Conservation (phyloP, 2,888 invertebrate genomes). For the Leptura quadrifasciata region DNA sequence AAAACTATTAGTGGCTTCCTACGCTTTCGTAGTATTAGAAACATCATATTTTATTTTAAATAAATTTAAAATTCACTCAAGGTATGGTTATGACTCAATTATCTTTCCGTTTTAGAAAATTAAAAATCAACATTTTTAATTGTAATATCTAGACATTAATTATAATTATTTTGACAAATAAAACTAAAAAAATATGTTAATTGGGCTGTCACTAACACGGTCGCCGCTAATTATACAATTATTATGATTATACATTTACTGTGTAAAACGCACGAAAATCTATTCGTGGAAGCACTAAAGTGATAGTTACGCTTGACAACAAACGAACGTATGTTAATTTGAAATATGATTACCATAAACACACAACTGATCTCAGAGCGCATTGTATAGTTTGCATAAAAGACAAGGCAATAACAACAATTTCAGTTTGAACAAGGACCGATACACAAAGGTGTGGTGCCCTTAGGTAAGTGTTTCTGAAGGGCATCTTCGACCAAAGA, state of each 20-base stretch:
- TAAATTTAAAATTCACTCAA: too few species aligned
- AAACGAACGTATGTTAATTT: constrained; percentile 1
- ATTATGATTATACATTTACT: background rate
- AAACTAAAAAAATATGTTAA: background rate
- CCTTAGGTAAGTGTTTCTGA: background rate
- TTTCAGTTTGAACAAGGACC: background rate
- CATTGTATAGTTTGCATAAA: background rate
- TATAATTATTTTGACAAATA: background rate
- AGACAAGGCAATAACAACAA: constrained; percentile 7
- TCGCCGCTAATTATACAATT: background rate
- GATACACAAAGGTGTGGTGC: background rate
- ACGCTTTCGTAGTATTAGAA: too few species aligned
- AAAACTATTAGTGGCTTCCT: too few species aligned
- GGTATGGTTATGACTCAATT: too few species aligned
- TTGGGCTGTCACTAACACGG: background rate
- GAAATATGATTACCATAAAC: constrained; percentile 4
- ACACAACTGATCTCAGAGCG: background rate
- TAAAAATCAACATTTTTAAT: too few species aligned
- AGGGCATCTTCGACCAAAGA: background rate
- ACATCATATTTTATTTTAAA: too few species aligned
- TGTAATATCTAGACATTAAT: too few species aligned
- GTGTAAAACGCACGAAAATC: background rate
- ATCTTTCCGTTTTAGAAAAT: too few species aligned
- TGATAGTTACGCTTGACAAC: constrained; percentile 4
- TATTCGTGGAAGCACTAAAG: background rate